phyloP scores from a whole-genome alignment of 30 jellyfish, hydroid and myxozoan species.

The Pseudorhiza aurosa region DNA sequence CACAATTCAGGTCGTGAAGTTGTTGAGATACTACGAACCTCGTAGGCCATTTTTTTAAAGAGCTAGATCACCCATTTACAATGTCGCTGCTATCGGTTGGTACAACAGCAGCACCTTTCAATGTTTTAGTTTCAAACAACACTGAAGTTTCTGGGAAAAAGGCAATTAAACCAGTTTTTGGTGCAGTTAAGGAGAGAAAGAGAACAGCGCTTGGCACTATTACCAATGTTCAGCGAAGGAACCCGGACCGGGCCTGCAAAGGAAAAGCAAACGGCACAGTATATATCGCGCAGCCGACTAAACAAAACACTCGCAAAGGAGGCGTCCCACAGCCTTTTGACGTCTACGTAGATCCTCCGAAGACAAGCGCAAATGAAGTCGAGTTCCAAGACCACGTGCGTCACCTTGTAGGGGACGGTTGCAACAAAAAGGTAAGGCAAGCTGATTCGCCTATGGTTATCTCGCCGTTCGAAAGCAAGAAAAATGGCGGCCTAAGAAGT shows the following conservation, averaged over 20 bases:
- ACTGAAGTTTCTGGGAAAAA: slow-evolving; percentile 32
- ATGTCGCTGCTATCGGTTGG: slow-evolving; percentile 5
- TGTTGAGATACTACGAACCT: too few relatives aligned
- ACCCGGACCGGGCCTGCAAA: slow-evolving; percentile 83
- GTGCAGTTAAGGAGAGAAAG: slow-evolving; percentile 57
- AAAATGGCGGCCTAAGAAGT: slow-evolving; percentile 7
- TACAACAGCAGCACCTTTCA: neutral
- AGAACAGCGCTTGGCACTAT: slow-evolving; percentile 77
- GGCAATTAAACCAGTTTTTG: slow-evolving; percentile 11
- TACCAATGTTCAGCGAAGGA: slow-evolving; percentile 58
- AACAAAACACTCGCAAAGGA: neutral
- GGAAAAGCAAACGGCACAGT: neutral
- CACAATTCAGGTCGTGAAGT: too few relatives aligned
- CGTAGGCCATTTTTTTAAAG: neutral
- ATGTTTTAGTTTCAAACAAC: neutral
- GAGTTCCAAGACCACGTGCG: slow-evolving; percentile 20
- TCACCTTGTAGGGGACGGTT: neutral
- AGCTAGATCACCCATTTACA: neutral
- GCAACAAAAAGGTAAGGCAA: neutral
- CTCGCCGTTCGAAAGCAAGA: slow-evolving; percentile 41
- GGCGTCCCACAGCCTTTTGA: neutral
- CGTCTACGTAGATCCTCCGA: slow-evolving; percentile 34
- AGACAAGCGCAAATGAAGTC: neutral
- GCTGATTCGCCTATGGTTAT: slow-evolving; percentile 49
- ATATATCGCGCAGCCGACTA: neutral